phyloP scores from a whole-genome alignment of 1,140 invertebrate genomes.

The Leptoteleia sp. region DNA sequence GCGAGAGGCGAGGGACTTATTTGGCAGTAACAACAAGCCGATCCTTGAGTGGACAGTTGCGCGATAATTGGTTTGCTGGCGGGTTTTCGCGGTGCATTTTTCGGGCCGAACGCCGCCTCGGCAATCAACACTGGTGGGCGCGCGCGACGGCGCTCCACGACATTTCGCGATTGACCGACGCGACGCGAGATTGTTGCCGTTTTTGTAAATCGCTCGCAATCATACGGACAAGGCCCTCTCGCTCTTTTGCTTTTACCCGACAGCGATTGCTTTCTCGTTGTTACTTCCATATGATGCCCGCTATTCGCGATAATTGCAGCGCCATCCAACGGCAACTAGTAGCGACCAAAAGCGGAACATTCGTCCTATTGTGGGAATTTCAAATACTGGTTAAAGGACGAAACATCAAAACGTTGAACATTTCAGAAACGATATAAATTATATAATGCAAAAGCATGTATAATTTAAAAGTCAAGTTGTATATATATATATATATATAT shows the following conservation, averaged over 20 bases:
- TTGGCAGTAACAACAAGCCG: constrained; percentile 77
- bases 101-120: background rate
- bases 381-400: too few species aligned
- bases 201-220: constrained; percentile 19
- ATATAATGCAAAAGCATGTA: too few species aligned
- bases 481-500: too few species aligned
- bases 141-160: constrained; percentile 1
- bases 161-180: constrained; percentile 28
- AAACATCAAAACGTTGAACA: too few species aligned
- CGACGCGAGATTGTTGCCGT: constrained; percentile 27
- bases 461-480: too few species aligned
- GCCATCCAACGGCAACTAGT: constrained; percentile 14
- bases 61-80: constrained; percentile 69
- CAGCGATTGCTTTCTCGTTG: constrained; percentile 4
- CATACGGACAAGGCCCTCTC: constrained; percentile 31
- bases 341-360: background rate
- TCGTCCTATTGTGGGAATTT: background rate
- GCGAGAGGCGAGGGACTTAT: constrained; percentile 76
- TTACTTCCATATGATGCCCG: constrained; percentile 41
- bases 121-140: background rate
- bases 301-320: constrained; percentile 2
- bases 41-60: constrained; percentile 69
- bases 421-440: too few species aligned
- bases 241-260: constrained; percentile 25
- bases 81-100: constrained; percentile 44